phyloP scores from a whole-genome alignment of 2,113 vertebrate genomes.

The Synchiropus splendidus region DNA sequence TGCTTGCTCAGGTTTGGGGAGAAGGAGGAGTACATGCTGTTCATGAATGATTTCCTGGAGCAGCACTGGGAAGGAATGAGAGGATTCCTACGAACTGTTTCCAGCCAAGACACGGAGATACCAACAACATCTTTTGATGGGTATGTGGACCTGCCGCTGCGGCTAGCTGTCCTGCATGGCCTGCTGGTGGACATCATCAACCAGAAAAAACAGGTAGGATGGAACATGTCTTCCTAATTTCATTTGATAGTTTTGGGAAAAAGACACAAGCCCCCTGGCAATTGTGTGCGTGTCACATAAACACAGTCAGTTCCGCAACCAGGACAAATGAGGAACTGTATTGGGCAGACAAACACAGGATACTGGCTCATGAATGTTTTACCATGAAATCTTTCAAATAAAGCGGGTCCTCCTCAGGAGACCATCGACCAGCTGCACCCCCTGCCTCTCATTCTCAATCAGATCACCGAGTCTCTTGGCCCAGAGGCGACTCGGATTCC shows the following conservation, averaged over 20 bases:
- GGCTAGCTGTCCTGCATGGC: conserved; percentile 81
- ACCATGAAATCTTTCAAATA: too few relatives aligned
- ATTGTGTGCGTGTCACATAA: too few relatives aligned
- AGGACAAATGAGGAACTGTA: too few relatives aligned
- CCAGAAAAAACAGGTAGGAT: conserved; percentile 72
- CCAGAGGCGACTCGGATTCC: conserved; percentile 46
- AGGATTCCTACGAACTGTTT: conserved; percentile 72
- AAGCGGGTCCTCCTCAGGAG: conserved; percentile 47
- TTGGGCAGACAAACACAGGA: too few relatives aligned
- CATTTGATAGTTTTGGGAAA: too few relatives aligned
- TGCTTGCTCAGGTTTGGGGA: conserved; percentile 78
- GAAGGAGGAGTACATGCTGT: conserved; percentile 94
- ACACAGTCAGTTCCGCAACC: too few relatives aligned
- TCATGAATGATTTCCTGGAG: conserved; percentile 90
- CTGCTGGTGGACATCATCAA: conserved; percentile 83
- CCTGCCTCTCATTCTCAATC: conserved; percentile 81
- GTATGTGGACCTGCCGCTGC: conserved; percentile 79
- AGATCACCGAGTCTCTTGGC: conserved; percentile 71
- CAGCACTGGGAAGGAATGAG: conserved; percentile 76
- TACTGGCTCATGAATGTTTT: too few relatives aligned
- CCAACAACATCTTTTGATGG: conserved; percentile 73
- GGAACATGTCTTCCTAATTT: not conserved
- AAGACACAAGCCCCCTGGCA: too few relatives aligned
- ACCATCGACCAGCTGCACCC: conserved; percentile 77
- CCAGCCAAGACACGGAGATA: conserved; percentile 63